These are phyloP conservation scores for Thamnophis elegans DNA, from an alignment of 2,797 vertebrate genomes.

Conservation along the genomic window DNA sequence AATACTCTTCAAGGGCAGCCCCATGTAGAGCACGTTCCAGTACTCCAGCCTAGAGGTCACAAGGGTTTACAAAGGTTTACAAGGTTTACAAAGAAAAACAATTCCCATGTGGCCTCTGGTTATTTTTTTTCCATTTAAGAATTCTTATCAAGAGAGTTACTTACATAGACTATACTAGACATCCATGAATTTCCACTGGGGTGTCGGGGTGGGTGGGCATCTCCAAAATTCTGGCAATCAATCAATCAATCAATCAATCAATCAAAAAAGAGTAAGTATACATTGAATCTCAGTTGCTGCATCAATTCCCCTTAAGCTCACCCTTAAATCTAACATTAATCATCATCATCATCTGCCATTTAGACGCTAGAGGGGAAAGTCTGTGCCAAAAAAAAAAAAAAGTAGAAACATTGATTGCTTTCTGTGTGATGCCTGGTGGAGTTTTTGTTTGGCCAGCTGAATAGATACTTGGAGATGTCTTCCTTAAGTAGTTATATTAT, in stretches of 20 bases:
- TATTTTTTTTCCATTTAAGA: constrained; percentile 60
- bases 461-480: background rate
- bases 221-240: constrained; percentile 1
- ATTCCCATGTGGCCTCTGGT: constrained; percentile 61
- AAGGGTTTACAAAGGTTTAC: no score
- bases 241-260: background rate
- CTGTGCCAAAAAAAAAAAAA: background rate
- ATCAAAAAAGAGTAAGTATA: background rate
- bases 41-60: no score
- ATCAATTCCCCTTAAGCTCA: background rate
- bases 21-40: no score
- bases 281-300: background rate
- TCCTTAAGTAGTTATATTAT: background rate
- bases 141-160: constrained; percentile 52
- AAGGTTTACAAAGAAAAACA: constrained; percentile 74
- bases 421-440: background rate
- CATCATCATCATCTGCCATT: background rate
- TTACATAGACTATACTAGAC: constrained; percentile 46
- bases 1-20: no score
- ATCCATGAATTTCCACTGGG: background rate
- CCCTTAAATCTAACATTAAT: background rate
- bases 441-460: background rate
- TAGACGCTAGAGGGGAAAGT: background rate
- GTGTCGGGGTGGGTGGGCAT: background rate
- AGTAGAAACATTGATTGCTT: background rate